Conservation (phyloP, 2,113 vertebrate genomes). For the Progne subis region DNA sequence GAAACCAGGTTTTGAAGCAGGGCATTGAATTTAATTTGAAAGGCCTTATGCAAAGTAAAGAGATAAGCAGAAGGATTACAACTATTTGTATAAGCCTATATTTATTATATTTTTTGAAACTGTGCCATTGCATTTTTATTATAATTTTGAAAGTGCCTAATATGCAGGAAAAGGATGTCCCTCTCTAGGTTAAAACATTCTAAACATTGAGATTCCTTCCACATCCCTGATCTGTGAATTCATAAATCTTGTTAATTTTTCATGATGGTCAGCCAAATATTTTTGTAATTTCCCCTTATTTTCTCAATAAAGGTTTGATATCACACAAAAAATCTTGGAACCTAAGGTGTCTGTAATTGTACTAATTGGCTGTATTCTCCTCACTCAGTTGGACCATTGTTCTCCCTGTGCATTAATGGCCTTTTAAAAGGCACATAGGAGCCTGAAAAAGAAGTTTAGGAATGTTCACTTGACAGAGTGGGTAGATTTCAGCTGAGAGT, state of each 20-base stretch:
- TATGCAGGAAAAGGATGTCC: background rate
- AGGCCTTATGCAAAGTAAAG: background rate
- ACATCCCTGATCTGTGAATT: background rate
- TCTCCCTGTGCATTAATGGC: background rate
- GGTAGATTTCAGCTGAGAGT: background rate
- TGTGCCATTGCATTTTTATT: background rate
- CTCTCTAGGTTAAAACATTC: background rate
- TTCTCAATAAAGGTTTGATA: background rate
- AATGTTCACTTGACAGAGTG: background rate
- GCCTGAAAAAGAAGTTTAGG: background rate
- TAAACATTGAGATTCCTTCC: background rate
- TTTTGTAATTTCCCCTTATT: background rate
- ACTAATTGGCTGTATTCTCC: slow-evolving; percentile 3
- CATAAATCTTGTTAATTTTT: background rate
- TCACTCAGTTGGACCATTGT: background rate
- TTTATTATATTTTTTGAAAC: background rate
- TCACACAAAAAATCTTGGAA: background rate
- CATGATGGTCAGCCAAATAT: background rate
- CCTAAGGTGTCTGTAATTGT: background rate
- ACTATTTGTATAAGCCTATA: background rate
- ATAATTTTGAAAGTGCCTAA: background rate
- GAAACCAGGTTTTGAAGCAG: background rate
- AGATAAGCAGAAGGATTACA: background rate
- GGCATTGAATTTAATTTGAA: background rate
- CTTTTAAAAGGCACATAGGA: background rate